These are phyloP conservation scores for Liparis tanakae DNA, from an alignment of 2,797 vertebrate genomes.

Conservation along the genomic window DNA sequence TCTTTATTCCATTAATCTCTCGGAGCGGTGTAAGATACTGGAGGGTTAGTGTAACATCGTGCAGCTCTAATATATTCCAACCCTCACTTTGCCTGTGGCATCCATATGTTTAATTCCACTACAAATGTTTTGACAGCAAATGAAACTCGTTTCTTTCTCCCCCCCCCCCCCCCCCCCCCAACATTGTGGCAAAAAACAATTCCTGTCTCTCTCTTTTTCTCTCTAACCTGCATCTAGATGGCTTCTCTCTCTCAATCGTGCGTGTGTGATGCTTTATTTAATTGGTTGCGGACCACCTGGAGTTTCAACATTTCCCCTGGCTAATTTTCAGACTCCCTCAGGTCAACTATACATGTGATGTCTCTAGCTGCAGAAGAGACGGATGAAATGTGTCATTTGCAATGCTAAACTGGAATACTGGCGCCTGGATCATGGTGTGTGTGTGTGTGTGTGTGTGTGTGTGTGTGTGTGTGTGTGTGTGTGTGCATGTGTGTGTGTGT, in stretches of 20 bases:
- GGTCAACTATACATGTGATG: slow-evolving; percentile 61
- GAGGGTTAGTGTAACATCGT: slow-evolving; percentile 76
- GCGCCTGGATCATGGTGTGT: slow-evolving; percentile 16
- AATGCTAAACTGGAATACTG: slow-evolving; percentile 41
- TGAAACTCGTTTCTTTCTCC: slow-evolving; percentile 61
- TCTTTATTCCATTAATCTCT: slow-evolving; percentile 78
- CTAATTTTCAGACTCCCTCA: slow-evolving; percentile 69
- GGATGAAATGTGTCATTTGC: slow-evolving; percentile 54
- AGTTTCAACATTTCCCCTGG: slow-evolving; percentile 76
- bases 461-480: slow-evolving; percentile 11
- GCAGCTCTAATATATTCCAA: slow-evolving; percentile 76
- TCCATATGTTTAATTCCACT: slow-evolving; percentile 82
- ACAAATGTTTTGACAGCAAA: slow-evolving; percentile 84
- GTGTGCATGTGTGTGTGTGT: slow-evolving; percentile 8
- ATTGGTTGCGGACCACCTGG: slow-evolving; percentile 80
- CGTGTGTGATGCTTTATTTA: slow-evolving; percentile 80
- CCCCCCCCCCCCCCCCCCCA: slow-evolving; percentile 21
- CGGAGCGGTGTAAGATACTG: slow-evolving; percentile 72
- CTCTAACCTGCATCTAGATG: slow-evolving; percentile 36
- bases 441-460: slow-evolving; percentile 4
- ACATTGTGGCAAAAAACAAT: slow-evolving; percentile 33
- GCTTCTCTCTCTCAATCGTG: slow-evolving; percentile 33
- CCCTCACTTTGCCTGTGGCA: slow-evolving; percentile 73
- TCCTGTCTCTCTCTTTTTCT: neutral
- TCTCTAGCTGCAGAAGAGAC: slow-evolving; percentile 46